Base-by-base conservation (phyloP, 2,113 vertebrate genomes). In the Scomber japonicus region DNA sequence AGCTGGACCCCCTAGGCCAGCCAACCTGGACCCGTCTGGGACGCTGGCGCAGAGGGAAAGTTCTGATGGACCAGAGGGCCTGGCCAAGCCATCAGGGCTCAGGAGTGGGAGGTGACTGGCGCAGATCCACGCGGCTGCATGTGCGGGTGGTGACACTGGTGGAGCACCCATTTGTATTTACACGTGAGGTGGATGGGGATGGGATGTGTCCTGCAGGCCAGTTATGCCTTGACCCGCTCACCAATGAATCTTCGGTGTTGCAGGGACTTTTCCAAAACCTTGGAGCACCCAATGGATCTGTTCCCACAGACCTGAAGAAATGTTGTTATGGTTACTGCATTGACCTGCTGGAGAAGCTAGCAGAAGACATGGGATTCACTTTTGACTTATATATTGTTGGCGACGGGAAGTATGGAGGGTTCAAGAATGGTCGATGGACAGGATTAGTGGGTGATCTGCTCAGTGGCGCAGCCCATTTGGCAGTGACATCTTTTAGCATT, bases 291-390 rank as follows among this genome's bases (percentile, higher is more conserved):
- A 85, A 95, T 92, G 0, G 74, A 44, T 91, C 92, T 19, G 80
- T 93, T 45, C 76, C 89, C 30, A 91, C 89, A 0, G 84, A 75
- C 0, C 92, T 95, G 84, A 96, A 94, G 75, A 96, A 95, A 64
- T 99, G 98, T 78, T 99, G 98, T 83, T 99, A 97, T 0, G 97
- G 98, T 15, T 99, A 99, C 91, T 98, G 97, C 91, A 96, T 99
- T 0, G 97, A 99, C 90, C 94, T 99, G 73, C 91, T 99, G 85
- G 97, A 98, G 92, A 96, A 95, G 86, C 94, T 99, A 89, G 96
- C 96, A 0, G 97, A 98, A 89, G 98, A 99, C 88, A 56, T 97
- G 81, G 92, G 95, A 85, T 99, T 99, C 0, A 95, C 96, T 45
- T 99, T 97, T 0, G 95, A 99, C 89, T 96, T 99, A 35, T 99